phyloP scores from a whole-genome alignment of 2,888 invertebrate genomes.

The Folsomia candida region DNA sequence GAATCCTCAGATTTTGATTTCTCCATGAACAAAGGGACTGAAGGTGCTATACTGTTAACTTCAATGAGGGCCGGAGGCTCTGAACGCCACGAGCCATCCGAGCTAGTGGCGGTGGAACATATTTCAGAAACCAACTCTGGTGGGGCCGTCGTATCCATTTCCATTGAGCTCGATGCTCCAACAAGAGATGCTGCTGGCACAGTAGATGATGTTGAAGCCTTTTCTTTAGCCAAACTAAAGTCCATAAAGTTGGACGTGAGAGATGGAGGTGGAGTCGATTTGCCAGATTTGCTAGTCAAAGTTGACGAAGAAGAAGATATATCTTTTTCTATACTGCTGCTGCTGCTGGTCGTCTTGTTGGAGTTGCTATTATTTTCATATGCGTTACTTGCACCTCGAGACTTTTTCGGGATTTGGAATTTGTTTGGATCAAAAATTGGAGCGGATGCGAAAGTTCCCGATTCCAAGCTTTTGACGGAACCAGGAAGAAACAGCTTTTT shows the following conservation, averaged over 20 bases:
- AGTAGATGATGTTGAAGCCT: background rate
- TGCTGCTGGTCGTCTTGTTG: background rate
- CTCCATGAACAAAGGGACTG: too few species aligned
- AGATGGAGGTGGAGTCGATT: too few species aligned
- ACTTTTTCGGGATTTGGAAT: slow-evolving; percentile 50
- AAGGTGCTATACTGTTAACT: background rate
- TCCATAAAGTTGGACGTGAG: background rate
- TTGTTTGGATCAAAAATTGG: slow-evolving; percentile 45
- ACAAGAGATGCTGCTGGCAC: background rate
- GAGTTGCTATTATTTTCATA: background rate
- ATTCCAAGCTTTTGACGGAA: slow-evolving; percentile 29
- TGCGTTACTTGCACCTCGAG: slow-evolving; percentile 8
- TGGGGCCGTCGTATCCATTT: slow-evolving; percentile 3
- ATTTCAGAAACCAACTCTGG: background rate
- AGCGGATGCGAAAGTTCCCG: slow-evolving; percentile 35
- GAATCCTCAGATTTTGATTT: too few species aligned
- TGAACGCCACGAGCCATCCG: background rate
- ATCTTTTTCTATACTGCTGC: background rate
- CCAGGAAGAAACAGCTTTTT: slow-evolving; percentile 42
- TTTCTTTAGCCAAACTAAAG: background rate
- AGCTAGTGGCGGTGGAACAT: slow-evolving; percentile 11
- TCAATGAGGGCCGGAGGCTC: slow-evolving; percentile 10
- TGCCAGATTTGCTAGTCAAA: background rate
- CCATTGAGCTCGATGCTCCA: slow-evolving; percentile 14
- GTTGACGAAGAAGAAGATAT: background rate